Conservation (phyloP, 2,888 invertebrate species). For the Alviniconcha strummeri region DNA sequence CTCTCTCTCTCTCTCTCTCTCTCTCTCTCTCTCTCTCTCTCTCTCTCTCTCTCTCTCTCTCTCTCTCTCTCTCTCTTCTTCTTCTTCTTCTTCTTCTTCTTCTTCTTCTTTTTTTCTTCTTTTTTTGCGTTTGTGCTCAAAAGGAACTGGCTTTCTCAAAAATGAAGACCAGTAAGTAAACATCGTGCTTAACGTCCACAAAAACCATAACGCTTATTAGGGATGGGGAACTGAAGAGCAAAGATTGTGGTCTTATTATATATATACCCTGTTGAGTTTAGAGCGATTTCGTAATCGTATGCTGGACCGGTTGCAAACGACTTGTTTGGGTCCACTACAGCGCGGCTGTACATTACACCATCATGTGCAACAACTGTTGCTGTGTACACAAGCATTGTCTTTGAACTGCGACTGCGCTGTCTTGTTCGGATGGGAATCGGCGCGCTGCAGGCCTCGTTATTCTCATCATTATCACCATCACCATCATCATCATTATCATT, state of each 20-base stretch:
- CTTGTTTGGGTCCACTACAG: too few species aligned
- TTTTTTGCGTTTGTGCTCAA: neutral
- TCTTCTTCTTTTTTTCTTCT: neutral
- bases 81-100: neutral
- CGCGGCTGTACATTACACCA: too few species aligned
- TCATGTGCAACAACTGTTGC: too few species aligned
- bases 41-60: constrained; percentile 2
- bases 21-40: constrained; percentile 15
- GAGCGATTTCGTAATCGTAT: too few species aligned
- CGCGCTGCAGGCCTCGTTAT: neutral
- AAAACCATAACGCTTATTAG: too few species aligned
- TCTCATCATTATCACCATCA: neutral
- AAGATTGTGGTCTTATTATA: too few species aligned
- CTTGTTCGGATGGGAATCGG: neutral
- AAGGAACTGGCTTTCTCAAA: neutral
- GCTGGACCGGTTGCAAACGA: too few species aligned
- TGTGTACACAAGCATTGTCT: too few species aligned
- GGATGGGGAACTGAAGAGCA: too few species aligned
- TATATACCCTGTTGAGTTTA: too few species aligned
- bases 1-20: constrained; percentile 3
- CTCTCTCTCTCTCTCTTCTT: neutral
- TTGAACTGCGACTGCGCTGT: neutral
- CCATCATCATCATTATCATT: neutral
- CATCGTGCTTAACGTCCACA: too few species aligned
- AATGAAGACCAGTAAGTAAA: neutral